These are phyloP conservation scores for Antrozous pallidus DNA, from an alignment of 2,797 vertebrate genomes.

Conservation along the genomic window DNA sequence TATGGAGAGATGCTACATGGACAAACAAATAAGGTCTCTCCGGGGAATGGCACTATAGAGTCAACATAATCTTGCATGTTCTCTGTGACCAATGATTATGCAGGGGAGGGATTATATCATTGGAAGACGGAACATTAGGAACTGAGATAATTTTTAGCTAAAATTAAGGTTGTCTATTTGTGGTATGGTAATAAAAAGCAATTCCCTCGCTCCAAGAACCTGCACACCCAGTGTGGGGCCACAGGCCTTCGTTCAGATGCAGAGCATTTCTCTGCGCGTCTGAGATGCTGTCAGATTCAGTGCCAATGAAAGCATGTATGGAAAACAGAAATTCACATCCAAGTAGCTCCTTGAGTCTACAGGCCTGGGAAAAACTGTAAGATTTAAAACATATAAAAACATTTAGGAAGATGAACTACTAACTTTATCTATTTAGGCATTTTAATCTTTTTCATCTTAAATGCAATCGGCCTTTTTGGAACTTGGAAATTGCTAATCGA, in stretches of 20 bases:
- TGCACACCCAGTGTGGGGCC: neutral
- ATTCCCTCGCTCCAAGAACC: neutral
- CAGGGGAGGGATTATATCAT: slow-evolving; percentile 49
- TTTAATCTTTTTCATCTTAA: slow-evolving; percentile 85
- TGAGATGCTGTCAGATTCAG: neutral
- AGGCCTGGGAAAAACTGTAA: neutral
- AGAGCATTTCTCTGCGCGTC: neutral
- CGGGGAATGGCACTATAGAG: slow-evolving; percentile 10
- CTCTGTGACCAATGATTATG: slow-evolving; percentile 66
- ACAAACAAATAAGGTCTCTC: slow-evolving; percentile 42
- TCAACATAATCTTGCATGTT: slow-evolving; percentile 52
- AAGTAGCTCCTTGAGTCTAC: slow-evolving; percentile 41
- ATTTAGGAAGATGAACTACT: slow-evolving; percentile 83
- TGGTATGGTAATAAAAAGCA: neutral
- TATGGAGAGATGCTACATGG: slow-evolving; percentile 24
- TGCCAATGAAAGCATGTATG: neutral
- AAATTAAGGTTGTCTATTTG: slow-evolving; percentile 59
- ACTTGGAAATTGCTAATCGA: slow-evolving; percentile 83
- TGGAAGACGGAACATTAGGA: slow-evolving; percentile 65
- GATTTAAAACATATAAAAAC: slow-evolving; percentile 79
- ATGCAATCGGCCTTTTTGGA: slow-evolving; percentile 82
- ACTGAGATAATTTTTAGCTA: slow-evolving; percentile 60
- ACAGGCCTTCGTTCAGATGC: neutral
- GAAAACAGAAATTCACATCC: slow-evolving; percentile 62
- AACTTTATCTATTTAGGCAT: slow-evolving; percentile 82